Conservation (phyloP, 2,888 invertebrate species). For the Tanypteryx hageni region DNA sequence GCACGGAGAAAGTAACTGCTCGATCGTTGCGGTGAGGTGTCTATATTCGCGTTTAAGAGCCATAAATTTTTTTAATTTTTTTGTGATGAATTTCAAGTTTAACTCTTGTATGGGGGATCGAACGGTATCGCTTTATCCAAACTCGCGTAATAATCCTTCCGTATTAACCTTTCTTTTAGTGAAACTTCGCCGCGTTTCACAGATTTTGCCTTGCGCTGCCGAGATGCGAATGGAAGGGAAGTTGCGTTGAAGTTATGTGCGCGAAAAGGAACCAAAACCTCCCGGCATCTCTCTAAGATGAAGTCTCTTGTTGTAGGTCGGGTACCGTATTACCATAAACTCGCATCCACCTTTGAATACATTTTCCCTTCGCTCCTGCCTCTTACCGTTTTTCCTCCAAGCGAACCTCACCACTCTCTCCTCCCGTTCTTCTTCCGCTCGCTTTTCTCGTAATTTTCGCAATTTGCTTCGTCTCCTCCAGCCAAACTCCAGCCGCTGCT, state of each 20-base stretch:
- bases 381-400: not conserved
- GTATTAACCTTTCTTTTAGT: too few relatives aligned
- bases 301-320: slow-evolving; percentile 32
- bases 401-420: not conserved
- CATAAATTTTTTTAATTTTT: too few relatives aligned
- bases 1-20: too few relatives aligned
- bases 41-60: too few relatives aligned
- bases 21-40: too few relatives aligned
- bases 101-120: too few relatives aligned
- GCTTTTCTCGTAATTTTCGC: slow-evolving; percentile 27
- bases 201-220: too few relatives aligned
- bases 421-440: not conserved
- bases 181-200: too few relatives aligned
- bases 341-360: slow-evolving; percentile 35
- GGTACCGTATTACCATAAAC: slow-evolving; percentile 5
- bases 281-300: not conserved
- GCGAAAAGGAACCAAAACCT: not conserved
- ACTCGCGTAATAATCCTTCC: too few relatives aligned
- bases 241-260: not conserved
- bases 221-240: too few relatives aligned
- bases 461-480: not conserved
- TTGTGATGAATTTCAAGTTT: too few relatives aligned
- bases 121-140: too few relatives aligned
- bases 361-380: not conserved
- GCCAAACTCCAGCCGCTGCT: not conserved